Percentiles rank a stretch among this genome's conserved stretches.
Evolutionary conservation across 2,113 vertebrate genomes (phyloP).

Genomic region (Paracyprichromis sp.): DNA sequence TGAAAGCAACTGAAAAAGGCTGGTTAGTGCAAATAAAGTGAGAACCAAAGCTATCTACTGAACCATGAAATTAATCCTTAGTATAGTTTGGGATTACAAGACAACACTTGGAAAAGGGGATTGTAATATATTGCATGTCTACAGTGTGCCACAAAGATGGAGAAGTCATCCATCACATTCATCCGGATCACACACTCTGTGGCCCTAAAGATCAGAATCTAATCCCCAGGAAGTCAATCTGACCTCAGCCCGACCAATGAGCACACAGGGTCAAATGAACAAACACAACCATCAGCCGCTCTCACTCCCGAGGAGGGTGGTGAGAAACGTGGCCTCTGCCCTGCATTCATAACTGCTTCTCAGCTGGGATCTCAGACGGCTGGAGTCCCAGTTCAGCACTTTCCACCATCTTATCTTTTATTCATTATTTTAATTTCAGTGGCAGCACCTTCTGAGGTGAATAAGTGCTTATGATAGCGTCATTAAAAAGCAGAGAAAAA

Average conservation of each 20-base stretch:
- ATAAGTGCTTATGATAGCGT: conserved; percentile 35
- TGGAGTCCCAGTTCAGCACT: conserved; percentile 33
- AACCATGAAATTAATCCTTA: conserved; percentile 39
- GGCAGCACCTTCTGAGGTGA: conserved; percentile 1
- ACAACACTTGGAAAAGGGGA: conserved; percentile 25
- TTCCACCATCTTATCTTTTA: conserved; percentile 59
- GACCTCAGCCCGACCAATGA: neutral
- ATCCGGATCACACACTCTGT: conserved; percentile 16
- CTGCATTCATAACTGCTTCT: conserved; percentile 24
- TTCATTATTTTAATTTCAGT: conserved; percentile 58
- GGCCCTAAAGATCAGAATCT: conserved; percentile 20
- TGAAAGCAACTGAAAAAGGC: conserved; percentile 11
- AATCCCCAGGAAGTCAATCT: conserved; percentile 31
- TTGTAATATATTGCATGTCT: neutral
- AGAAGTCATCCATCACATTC: conserved; percentile 27
- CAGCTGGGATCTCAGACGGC: neutral
- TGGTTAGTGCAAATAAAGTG: conserved; percentile 22
- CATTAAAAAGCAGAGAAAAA: conserved; percentile 36
- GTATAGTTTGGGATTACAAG: neutral
- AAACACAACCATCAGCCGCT: neutral
- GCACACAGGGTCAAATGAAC: conserved; percentile 17
- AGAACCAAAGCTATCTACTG: neutral
- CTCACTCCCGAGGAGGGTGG: neutral
- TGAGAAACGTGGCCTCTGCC: conserved; percentile 15
- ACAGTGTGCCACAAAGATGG: neutral